Evolutionary conservation across 1,140 invertebrate species (phyloP), one percentile per base, ranked within the genome.

Genomic region (Stenopsyche tienmushanensis): DNA sequence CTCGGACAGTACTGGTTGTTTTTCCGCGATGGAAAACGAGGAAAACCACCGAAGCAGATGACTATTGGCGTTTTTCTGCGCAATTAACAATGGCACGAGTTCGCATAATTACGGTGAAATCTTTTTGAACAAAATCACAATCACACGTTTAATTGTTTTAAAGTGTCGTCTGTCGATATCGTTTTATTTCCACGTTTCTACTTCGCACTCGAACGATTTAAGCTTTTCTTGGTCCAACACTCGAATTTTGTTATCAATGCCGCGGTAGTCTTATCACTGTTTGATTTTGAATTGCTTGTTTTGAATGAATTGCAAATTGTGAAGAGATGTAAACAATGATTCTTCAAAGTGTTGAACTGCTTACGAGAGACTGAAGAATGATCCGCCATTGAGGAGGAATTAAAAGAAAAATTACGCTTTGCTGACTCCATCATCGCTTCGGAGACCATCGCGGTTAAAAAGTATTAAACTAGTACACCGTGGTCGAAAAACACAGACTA

Each of bases 1-100:
- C 72, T 72, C 71, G 69, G 60, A 72, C 67, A 71, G 70, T 71
- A 72, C 72, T 7, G n/a, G 25, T 26, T 3, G 25, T 15, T 59
- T 45, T 59, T 59, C 55, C 29, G 29, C 2, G 7, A 2, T 9
- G 5, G 42, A 21, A 13, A 44, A 10, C 24, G 21, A 49, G 21
- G 23, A 49, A 47, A 49, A 13, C 1, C n/a, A 20, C 17, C 15
- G 15, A 20, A 8, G 21, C 21, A n/a, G n/a, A n/a, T n/a, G n/a
- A n/a, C n/a, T n/a, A n/a, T n/a, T n/a, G n/a, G n/a, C 29, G 29
- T 34, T 34, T 34, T 34, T 34, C 29, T 34, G 5, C 5, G 29
- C 29, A 13, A 34, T 34, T 34, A 34, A 34, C 29, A 34, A 34
- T 34, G 29, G 29, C 29, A 34, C 29, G 29, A 34, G 29, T 34